phyloP scores from a whole-genome alignment of 2,888 invertebrate species.

The Acleris literana region DNA sequence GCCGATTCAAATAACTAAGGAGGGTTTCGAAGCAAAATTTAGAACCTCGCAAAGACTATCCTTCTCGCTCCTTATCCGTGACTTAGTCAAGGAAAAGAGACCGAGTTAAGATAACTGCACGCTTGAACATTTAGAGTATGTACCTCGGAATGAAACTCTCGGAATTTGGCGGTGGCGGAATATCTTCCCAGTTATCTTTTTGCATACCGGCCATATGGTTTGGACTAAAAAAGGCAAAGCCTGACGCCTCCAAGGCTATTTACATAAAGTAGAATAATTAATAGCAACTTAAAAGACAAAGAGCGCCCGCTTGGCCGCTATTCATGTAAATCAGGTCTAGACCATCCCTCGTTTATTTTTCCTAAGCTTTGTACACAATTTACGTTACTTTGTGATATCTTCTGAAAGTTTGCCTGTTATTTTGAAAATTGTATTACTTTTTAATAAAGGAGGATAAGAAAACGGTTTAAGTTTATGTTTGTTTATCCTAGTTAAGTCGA shows the following conservation, averaged over 20 bases:
- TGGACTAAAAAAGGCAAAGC: constrained; percentile 51
- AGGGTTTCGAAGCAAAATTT: too few species aligned
- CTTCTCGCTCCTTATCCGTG: too few species aligned
- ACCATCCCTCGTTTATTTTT: constrained; percentile 56
- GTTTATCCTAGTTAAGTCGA: background rate
- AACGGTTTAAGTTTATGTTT: background rate
- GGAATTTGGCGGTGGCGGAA: constrained; percentile 20
- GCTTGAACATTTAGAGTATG: too few species aligned
- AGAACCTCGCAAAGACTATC: too few species aligned
- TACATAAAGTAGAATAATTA: constrained; percentile 81
- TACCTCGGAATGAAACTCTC: background rate
- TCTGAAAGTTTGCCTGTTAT: constrained; percentile 26
- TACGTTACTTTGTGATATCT: constrained; percentile 36
- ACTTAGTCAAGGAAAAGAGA: too few species aligned
- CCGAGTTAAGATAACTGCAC: too few species aligned
- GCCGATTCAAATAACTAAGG: constrained; percentile 2
- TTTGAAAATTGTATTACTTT: constrained; percentile 30
- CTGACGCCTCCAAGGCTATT: constrained; percentile 63
- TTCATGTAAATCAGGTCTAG: constrained; percentile 77
- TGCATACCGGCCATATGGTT: constrained; percentile 46
- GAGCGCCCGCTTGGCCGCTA: constrained; percentile 65
- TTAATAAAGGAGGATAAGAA: constrained; percentile 16
- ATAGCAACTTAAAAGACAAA: constrained; percentile 78
- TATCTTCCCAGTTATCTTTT: constrained; percentile 30
- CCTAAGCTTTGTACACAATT: constrained; percentile 44